phyloP scores from a whole-genome alignment of 2,113 vertebrate genomes.

The Archocentrus centrarchus region DNA sequence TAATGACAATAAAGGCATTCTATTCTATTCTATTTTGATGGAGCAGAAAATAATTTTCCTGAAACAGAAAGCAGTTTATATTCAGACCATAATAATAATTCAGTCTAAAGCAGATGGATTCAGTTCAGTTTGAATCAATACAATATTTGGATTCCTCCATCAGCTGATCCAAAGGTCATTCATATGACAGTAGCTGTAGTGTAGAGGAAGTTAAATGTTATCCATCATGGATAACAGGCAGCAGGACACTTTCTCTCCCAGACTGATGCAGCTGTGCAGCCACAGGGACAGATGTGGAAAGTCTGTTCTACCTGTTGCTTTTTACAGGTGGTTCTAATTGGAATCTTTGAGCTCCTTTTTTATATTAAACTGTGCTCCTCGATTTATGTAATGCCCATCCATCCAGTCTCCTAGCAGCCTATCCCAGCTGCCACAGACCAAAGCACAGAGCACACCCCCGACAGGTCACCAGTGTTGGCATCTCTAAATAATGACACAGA shows the following conservation, averaged over 20 bases:
- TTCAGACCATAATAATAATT: background rate
- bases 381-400: background rate
- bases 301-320: background rate
- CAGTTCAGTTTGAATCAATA: background rate
- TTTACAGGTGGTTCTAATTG: background rate
- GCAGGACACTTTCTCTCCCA: too few species aligned
- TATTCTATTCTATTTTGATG: too few species aligned
- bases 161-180: background rate
- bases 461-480: background rate
- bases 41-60: background rate
- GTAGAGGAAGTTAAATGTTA: background rate
- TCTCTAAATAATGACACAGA: background rate
- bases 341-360: background rate
- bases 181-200: background rate
- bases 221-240: background rate
- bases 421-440: background rate
- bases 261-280: background rate
- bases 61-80: background rate
- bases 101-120: background rate
- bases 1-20: too few species aligned
- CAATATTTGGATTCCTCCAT: constrained; percentile 3
- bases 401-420: background rate
- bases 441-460: background rate
- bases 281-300: background rate
- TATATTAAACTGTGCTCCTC: background rate